These are phyloP conservation scores for Pteronotus mesoamericanus DNA, from an alignment of 2,797 vertebrate genomes.

Conservation along the genomic window DNA sequence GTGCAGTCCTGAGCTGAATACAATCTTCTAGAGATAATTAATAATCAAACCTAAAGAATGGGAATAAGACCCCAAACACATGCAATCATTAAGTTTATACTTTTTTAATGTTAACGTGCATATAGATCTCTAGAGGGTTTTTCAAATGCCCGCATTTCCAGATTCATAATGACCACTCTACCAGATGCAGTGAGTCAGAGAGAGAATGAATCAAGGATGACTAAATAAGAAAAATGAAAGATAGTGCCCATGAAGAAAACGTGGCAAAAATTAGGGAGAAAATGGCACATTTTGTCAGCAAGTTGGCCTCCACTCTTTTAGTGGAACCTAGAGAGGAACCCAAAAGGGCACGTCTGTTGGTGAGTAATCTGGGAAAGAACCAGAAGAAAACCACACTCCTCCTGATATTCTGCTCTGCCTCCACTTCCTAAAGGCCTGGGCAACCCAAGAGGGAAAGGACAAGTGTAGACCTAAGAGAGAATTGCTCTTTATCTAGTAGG, in stretches of 20 bases:
- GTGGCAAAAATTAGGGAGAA: not conserved
- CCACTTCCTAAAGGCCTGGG: not conserved
- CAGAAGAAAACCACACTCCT: not conserved
- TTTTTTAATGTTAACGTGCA: not conserved
- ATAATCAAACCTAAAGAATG: not conserved
- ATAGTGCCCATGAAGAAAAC: not conserved
- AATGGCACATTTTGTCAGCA: not conserved
- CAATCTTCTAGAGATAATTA: not conserved
- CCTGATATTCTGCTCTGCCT: not conserved
- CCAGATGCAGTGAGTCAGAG: slow-evolving; percentile 18
- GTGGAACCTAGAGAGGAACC: not conserved
- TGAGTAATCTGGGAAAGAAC: not conserved
- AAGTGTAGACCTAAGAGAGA: not conserved
- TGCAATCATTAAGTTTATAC: not conserved
- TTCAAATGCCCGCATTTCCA: not conserved
- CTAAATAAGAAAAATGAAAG: not conserved
- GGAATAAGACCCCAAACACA: not conserved
- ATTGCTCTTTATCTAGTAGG: not conserved
- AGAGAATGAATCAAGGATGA: slow-evolving; percentile 15
- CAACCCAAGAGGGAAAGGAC: not conserved
- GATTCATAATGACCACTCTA: not conserved
- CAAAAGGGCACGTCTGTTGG: not conserved
- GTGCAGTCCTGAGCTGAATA: not conserved
- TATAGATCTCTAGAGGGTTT: not conserved
- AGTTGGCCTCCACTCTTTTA: not conserved